phyloP scores from a whole-genome alignment of 1,140 invertebrate species.

The Conus ventricosus region DNA sequence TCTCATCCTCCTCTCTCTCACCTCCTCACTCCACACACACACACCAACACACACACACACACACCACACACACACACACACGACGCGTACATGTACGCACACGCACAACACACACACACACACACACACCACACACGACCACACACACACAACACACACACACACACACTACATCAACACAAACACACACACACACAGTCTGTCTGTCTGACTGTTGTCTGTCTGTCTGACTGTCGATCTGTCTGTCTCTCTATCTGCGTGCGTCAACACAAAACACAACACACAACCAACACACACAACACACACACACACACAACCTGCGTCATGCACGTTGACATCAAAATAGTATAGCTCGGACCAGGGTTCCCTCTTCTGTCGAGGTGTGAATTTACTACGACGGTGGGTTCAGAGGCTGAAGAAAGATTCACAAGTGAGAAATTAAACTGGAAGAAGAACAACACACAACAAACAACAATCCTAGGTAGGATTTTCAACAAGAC shows the following conservation, averaged over 20 bases:
- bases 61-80: background rate
- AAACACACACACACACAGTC: background rate
- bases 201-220: background rate
- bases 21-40: no score
- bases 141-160: background rate
- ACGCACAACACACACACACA: conserved; percentile 24
- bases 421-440: no score
- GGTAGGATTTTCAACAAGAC: no score
- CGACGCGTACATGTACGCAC: no score
- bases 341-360: background rate
- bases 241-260: background rate
- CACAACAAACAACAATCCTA: no score
- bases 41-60: conserved; percentile 6
- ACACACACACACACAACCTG: no score
- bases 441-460: no score
- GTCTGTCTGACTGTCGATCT: background rate
- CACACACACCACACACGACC: no score
- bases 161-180: background rate
- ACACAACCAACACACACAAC: no score
- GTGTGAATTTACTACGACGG: background rate
- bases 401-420: background rate
- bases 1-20: no score
- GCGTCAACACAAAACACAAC: background rate
- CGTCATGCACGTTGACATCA: background rate
- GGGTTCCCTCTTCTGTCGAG: background rate